Base-by-base conservation (phyloP, 2,113 vertebrate species). In the Reinhardtius hippoglossoides region DNA sequence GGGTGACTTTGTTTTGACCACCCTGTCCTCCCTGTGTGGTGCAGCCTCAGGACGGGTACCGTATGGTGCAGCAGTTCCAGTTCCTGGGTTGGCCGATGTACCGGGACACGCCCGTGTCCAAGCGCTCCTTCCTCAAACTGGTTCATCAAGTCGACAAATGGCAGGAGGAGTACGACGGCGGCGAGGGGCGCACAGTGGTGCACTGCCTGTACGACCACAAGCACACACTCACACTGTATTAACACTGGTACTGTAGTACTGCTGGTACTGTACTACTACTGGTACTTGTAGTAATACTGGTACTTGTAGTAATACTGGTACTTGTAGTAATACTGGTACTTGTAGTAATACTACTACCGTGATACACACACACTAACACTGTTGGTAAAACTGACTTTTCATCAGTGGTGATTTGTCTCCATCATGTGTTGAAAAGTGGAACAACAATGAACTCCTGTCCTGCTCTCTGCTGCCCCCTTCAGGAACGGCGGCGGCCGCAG, bases 1-100 rank as follows among this genome's bases (percentile, higher is more conserved):
- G 21, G 26, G 61, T 21, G 14, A 2, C 31, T 14, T 81, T 85
- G 50, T 76, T 83, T 67, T 83, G 26, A 59, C 18, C 15, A 0
- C 46, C 48, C 35, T 62, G 58, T 63, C 15, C 31, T 27, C 37
- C 35, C 62, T 59, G 46, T 67, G 16, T 24, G 15, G 31, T 40
- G 21, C 87, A 99, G 97, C 97, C 97, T 1, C 97, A 99, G 77
- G 97, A 99, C 0, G 96, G 97, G 40, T 98, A 97, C 86, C 95
- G 98, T 23, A 97, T 98, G 97, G 98, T 99, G 64, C 98, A 99
- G 88, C 97, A 99, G 89, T 99, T 99, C 94, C 98, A 99, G 94
- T 99, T 98, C 89, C 92, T 99, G 87, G 97, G 97, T 21, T 98
- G 98, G 97, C 97, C 97, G 0, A 97, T 97, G 96, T 98, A 99